These are phyloP conservation scores for Ecdyonurus torrentis DNA, from an alignment of 2,888 invertebrate genomes.

Conservation along the genomic window DNA sequence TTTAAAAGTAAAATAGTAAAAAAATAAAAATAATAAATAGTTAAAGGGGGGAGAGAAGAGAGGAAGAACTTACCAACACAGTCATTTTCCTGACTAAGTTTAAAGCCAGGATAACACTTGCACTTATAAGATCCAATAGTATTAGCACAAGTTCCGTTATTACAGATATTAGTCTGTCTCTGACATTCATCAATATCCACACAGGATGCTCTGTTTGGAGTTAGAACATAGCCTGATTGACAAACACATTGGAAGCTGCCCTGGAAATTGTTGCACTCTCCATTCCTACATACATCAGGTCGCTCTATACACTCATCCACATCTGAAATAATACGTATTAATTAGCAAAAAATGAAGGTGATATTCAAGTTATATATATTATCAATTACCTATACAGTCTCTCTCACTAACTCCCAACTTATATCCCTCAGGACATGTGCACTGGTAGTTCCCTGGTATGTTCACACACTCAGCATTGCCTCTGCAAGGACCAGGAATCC, in stretches of 20 bases:
- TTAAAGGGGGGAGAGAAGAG: conserved; percentile 4
- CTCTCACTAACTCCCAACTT: conserved; percentile 33
- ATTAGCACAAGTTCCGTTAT: conserved; percentile 61
- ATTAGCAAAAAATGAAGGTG: background rate
- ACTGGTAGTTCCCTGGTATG: conserved; percentile 59
- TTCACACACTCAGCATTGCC: conserved; percentile 65
- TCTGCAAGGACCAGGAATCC: conserved; percentile 44
- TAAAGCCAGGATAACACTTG: conserved; percentile 59
- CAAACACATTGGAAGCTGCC: conserved; percentile 67
- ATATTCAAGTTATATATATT: background rate
- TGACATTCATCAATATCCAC: conserved; percentile 57
- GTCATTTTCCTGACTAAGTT: conserved; percentile 58
- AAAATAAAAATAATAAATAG: background rate
- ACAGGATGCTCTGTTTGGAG: conserved; percentile 44
- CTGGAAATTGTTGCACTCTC: conserved; percentile 59
- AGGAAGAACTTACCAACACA: conserved; percentile 41
- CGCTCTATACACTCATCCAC: conserved; percentile 58
- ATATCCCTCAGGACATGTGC: conserved; percentile 51
- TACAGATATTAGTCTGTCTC: conserved; percentile 53
- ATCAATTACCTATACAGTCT: conserved; percentile 28
- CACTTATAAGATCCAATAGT: conserved; percentile 52
- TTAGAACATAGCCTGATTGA: conserved; percentile 51
- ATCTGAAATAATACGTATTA: conserved; percentile 26
- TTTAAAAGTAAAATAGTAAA: conserved; percentile 1
- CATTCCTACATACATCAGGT: conserved; percentile 50